Evolutionary conservation across 2,797 vertebrate genomes (phyloP), one percentile per base, ranked within the genome.

Genomic region (Astyanax mexicanus): DNA sequence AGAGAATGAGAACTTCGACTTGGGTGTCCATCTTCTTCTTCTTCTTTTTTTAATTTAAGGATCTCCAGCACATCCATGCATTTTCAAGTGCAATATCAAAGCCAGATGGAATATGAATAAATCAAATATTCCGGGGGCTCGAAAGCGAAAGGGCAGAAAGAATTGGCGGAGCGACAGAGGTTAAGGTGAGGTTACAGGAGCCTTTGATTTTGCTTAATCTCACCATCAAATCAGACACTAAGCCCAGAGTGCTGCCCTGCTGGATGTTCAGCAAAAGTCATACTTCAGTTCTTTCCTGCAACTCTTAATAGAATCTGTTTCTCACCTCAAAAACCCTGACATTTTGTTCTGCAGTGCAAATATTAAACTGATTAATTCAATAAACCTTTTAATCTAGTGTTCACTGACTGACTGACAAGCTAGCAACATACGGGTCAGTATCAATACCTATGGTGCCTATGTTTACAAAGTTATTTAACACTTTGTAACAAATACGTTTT

Each of bases 101-200:
- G 75, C 68, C 68, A 71, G 68, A 65, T 64, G 58, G 49, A 70
- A 65, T 71, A 71, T 57, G 75, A 77, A 77, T 77, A 71, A 77
- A 77, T 77, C 67, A 55, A 71, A 70, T 71, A 77, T 64, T 38
- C 67, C 21, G 11, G 17, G 23, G 21, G 19, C 49, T 64, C 54
- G 55, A 57, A 71, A 71, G 60, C 51, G 21, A 65, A 70, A 64
- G 67, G 44, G 47, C 67, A 70, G n/a, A 55, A 54, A 77, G 68
- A 70, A 71, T 61, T 62, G 51, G 75, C 35, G 62, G 42, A 38
- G 42, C 23, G 40, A 11, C 9, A n/a, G 47, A 64, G 68, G 75
- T 77, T 77, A 77, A 64, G 47, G 58, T 55, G 68, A 70, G 75
- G 75, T 77, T 77, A 70, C 38, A 21, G 23, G 38, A 45, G 58